phyloP scores from a whole-genome alignment of 1,140 invertebrate species.

The Drosophila nasuta region DNA sequence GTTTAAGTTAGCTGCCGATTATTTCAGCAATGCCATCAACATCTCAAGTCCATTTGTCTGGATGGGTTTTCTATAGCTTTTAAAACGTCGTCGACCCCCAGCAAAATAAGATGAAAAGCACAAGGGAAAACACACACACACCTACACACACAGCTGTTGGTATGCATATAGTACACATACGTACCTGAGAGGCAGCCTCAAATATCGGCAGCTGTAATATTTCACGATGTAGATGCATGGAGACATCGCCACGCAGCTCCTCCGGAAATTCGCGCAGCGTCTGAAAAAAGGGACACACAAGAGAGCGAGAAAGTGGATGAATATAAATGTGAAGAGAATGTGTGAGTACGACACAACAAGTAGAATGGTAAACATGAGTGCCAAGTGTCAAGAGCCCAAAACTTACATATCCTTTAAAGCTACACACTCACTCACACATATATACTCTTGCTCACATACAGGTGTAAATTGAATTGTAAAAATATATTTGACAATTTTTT shows the following conservation, averaged over 20 bases:
- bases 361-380: slow-evolving; percentile 30
- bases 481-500: slow-evolving; percentile 65
- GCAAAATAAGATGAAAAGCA: slow-evolving; percentile 52
- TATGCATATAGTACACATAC: slow-evolving; percentile 3
- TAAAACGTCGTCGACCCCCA: slow-evolving; percentile 56
- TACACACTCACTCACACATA: slow-evolving; percentile 25
- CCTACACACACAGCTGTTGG: background rate
- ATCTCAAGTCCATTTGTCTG: slow-evolving; percentile 67
- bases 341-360: slow-evolving; percentile 19
- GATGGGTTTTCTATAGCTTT: slow-evolving; percentile 59
- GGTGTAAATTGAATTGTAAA: slow-evolving; percentile 70
- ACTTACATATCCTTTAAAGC: slow-evolving; percentile 39
- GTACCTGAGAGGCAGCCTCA: slow-evolving; percentile 91
- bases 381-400: slow-evolving; percentile 35
- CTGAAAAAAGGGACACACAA: slow-evolving; percentile 85
- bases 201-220: slow-evolving; percentile 97
- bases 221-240: slow-evolving; percentile 97
- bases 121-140: slow-evolving; percentile 12
- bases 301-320: slow-evolving; percentile 7
- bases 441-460: slow-evolving; percentile 28
- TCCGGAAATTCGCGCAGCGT: slow-evolving; percentile 98
- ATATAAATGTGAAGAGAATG: slow-evolving; percentile 6
- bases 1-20: slow-evolving; percentile 66
- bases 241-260: slow-evolving; percentile 96
- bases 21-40: slow-evolving; percentile 68